phyloP scores from a whole-genome alignment of 2,797 vertebrate genomes.

The Furcifer pardalis region DNA sequence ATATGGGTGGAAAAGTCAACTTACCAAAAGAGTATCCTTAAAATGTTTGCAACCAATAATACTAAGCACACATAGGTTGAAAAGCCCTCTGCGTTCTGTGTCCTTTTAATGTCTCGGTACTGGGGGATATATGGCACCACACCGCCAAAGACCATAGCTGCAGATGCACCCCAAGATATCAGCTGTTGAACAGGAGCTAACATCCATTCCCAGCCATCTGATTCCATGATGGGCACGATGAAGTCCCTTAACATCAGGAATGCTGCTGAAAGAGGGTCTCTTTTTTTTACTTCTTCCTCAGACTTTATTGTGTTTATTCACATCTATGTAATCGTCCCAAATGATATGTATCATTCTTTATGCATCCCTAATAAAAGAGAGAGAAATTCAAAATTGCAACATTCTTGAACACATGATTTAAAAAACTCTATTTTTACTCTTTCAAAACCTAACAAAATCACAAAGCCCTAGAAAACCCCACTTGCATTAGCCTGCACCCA shows the following conservation, averaged over 20 bases:
- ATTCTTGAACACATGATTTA: not conserved
- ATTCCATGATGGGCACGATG: constrained; percentile 79
- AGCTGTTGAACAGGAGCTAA: constrained; percentile 78
- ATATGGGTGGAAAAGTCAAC: not conserved
- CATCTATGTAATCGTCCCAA: constrained; percentile 11
- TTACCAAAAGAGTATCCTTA: constrained; percentile 95
- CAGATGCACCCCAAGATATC: constrained; percentile 87
- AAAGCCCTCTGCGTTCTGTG: constrained; percentile 94
- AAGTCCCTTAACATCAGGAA: constrained; percentile 9
- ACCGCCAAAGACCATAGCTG: constrained; percentile 94
- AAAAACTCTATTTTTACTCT: not conserved
- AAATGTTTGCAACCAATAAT: constrained; percentile 91
- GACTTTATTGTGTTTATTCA: constrained; percentile 1
- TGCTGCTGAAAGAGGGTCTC: not conserved
- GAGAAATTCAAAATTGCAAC: not conserved
- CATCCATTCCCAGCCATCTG: constrained; percentile 81
- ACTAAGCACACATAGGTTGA: constrained; percentile 95
- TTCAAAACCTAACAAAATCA: not conserved
- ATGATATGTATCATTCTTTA: not conserved
- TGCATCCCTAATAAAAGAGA: constrained; percentile 31
- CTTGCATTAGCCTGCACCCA: not conserved
- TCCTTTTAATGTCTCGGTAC: constrained; percentile 91
- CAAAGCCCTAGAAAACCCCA: not conserved
- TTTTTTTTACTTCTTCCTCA: constrained; percentile 6
- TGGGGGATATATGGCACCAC: constrained; percentile 95